Evolutionary conservation across 2,113 vertebrate species (phyloP).

Genomic region (Hydrochoerus hydrochaeris): DNA sequence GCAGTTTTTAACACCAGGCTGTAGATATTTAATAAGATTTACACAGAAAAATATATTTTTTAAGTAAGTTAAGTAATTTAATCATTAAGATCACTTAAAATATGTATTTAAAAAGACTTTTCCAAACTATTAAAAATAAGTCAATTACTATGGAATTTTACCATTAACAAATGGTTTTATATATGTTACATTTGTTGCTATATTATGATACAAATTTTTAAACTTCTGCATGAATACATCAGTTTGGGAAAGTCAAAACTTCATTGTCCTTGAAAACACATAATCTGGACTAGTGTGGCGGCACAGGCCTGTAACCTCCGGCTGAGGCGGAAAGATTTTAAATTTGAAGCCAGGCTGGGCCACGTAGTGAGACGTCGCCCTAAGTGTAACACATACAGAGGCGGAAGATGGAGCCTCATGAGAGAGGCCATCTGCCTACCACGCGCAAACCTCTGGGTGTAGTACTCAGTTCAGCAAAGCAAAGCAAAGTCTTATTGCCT

Average conservation of each 20-base stretch:
- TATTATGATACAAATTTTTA: constrained; percentile 14
- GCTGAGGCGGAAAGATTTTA: not conserved
- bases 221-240: not conserved
- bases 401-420: not conserved
- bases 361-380: not conserved
- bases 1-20: not conserved
- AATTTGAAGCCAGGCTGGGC: not conserved
- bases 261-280: not conserved
- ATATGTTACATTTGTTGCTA: not conserved
- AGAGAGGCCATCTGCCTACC: not conserved
- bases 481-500: not conserved
- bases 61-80: not conserved
- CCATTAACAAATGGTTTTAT: not conserved
- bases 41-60: too few species aligned
- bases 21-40: not conserved
- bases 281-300: not conserved
- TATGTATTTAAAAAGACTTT: not conserved
- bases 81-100: not conserved
- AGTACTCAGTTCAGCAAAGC: not conserved
- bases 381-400: not conserved
- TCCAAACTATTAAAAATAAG: constrained; percentile 7
- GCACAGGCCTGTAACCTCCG: not conserved
- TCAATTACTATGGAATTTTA: not conserved
- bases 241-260: not conserved
- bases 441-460: not conserved